These are phyloP conservation scores for Semotilus atromaculatus DNA, from an alignment of 2,797 vertebrate species.

Conservation along the genomic window DNA sequence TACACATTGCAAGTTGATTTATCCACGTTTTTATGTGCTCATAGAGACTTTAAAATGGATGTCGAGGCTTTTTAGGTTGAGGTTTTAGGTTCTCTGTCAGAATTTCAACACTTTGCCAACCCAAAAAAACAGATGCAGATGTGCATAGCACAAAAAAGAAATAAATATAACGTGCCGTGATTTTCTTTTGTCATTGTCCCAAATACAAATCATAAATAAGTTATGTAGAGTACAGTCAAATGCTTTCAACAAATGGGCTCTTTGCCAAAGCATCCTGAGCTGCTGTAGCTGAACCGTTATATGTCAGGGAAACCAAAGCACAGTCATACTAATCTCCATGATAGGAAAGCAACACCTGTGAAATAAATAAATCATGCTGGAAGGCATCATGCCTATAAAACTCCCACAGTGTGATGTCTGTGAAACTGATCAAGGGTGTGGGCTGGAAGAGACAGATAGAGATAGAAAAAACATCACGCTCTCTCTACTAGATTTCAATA, in stretches of 20 bases:
- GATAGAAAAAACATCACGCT: conserved; percentile 61
- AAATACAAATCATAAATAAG: conserved; percentile 53
- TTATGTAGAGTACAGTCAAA: conserved; percentile 45
- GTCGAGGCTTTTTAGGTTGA: neutral
- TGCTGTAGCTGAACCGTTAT: conserved; percentile 36
- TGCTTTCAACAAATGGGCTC: conserved; percentile 62
- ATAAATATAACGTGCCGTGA: neutral
- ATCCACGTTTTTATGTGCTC: neutral
- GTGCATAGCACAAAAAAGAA: conserved; percentile 5
- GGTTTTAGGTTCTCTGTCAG: neutral
- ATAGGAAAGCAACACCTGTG: conserved; percentile 72
- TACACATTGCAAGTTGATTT: too few species aligned
- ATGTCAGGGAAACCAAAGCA: conserved; percentile 70
- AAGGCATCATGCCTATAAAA: conserved; percentile 67
- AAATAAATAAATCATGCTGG: conserved; percentile 73
- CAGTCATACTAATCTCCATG: conserved; percentile 70
- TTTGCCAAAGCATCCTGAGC: conserved; percentile 59
- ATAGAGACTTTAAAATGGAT: neutral
- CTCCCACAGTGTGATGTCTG: conserved; percentile 68
- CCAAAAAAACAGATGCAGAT: neutral
- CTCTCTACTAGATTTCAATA: conserved; percentile 59
- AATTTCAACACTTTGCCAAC: neutral
- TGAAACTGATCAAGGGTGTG: conserved; percentile 68
- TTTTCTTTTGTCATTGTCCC: conserved; percentile 39
- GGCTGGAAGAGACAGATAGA: conserved; percentile 53